These are phyloP conservation scores for Chiloscyllium punctatum DNA, from an alignment of 2,797 vertebrate genomes.

Conservation along the genomic window DNA sequence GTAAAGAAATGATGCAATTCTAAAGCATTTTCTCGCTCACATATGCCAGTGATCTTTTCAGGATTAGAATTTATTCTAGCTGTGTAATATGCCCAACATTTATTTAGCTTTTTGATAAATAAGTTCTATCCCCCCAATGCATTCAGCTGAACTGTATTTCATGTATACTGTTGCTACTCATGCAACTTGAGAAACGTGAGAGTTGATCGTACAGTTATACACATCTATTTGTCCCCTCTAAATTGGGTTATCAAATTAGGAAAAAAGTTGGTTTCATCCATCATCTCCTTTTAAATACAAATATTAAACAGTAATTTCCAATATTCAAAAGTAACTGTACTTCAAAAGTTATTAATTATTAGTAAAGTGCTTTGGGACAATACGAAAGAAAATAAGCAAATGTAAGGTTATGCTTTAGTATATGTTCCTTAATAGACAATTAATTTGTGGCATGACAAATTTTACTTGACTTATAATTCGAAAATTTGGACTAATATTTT, in stretches of 20 bases:
- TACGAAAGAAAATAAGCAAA: not conserved
- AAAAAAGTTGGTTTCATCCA: not conserved
- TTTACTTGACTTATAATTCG: not conserved
- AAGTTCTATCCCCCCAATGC: not conserved
- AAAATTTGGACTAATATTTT: not conserved
- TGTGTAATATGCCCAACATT: not conserved
- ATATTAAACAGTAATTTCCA: not conserved
- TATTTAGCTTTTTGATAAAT: not conserved
- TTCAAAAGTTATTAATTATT: not conserved
- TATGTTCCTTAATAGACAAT: not conserved
- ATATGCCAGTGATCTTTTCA: not conserved
- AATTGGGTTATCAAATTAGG: not conserved
- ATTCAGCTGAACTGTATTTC: not conserved
- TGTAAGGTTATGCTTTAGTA: not conserved
- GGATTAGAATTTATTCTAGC: not conserved
- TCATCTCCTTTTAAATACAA: not conserved
- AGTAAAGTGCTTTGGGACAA: not conserved
- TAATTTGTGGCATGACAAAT: not conserved
- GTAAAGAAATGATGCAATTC: not conserved
- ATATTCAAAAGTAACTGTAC: not conserved
- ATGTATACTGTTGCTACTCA: not conserved
- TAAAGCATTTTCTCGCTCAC: not conserved
- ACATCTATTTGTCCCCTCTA: not conserved
- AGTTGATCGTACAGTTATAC: not conserved
- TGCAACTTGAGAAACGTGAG: not conserved